Conservation (phyloP, 2,888 invertebrate genomes). For the Achlya flavicornis region DNA sequence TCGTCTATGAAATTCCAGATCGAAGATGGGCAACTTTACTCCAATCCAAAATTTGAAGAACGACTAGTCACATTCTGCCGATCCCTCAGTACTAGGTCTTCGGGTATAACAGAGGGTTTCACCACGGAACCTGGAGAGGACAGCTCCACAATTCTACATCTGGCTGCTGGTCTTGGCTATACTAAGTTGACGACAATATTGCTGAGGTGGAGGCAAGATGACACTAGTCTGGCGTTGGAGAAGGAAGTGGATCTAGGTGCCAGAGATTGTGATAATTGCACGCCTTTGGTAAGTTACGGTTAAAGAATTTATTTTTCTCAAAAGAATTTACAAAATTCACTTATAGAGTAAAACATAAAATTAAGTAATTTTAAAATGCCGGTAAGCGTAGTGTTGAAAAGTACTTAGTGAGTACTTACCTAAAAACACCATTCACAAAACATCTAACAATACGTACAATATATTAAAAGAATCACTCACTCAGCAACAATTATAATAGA, state of each 20-base stretch:
- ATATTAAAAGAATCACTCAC: no score
- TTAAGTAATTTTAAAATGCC: no score
- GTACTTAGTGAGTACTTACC: no score
- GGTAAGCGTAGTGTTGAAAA: no score
- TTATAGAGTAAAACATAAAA: no score
- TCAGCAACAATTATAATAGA: no score
- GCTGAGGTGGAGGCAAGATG: constrained; percentile 94
- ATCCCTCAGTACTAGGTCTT: constrained; percentile 84
- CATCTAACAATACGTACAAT: no score
- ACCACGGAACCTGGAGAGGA: constrained; percentile 76
- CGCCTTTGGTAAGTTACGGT: constrained; percentile 89
- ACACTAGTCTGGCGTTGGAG: constrained; percentile 92
- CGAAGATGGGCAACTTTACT: constrained; percentile 85
- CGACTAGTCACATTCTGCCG: constrained; percentile 93
- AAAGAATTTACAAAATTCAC: no score
- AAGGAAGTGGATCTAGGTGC: constrained; percentile 96
- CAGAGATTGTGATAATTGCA: constrained; percentile 94
- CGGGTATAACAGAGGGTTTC: constrained; percentile 82
- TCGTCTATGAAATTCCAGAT: constrained; percentile 64
- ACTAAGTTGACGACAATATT: constrained; percentile 92
- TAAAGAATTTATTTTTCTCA: no score
- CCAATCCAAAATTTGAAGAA: constrained; percentile 92
- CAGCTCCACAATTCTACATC: constrained; percentile 91
- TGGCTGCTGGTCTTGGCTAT: constrained; percentile 96
- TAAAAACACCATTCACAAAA: no score